A percentile compares a stretch with the other conserved stretches of the same genome.
These are phyloP conservation scores for Trachymyrmex septentrionalis DNA, from an alignment of 1,140 invertebrate species.

Conservation along the genomic window DNA sequence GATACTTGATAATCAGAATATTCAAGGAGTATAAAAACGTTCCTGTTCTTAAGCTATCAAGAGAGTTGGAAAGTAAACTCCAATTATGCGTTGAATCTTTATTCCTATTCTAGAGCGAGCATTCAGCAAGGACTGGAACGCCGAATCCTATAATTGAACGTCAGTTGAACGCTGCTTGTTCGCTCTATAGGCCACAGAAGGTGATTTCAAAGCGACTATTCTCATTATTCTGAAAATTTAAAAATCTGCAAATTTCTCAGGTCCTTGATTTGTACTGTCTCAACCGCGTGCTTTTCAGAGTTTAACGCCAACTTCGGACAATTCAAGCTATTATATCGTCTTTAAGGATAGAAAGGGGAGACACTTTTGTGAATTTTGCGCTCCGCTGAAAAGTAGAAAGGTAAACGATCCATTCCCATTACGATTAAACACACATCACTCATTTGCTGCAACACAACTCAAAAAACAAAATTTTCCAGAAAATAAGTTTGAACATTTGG, in stretches of 20 bases:
- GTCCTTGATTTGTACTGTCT: neutral
- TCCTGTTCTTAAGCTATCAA: neutral
- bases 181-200: constrained; percentile 12
- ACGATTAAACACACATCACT: neutral
- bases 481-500: too few species aligned
- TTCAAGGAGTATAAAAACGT: constrained; percentile 9
- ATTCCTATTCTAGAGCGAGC: neutral
- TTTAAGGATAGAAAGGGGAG: constrained; percentile 51
- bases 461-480: too few species aligned
- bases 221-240: neutral
- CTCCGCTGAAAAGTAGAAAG: neutral
- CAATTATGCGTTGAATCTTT: neutral
- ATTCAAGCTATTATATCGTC: constrained; percentile 15
- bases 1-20: neutral
- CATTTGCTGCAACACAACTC: too few species aligned
- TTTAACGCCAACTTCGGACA: neutral
- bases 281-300: neutral
- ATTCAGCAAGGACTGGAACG: neutral
- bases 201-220: constrained; percentile 7
- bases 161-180: constrained; percentile 17
- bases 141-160: neutral
- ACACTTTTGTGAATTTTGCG: constrained; percentile 65
- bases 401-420: neutral
- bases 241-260: neutral
- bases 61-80: neutral